Percentiles rank a stretch among this genome's conserved stretches.
Evolutionary conservation across 2,113 vertebrate genomes (phyloP).

Genomic region (cattle (Bos taurus)): ARS-UCD2.0 NC_037336.1:75602001-75602500

Average conservation of each 20-base stretch:
- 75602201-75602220: neutral
- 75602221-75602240: neutral
- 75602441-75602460: neutral
- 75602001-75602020: neutral
- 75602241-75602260: neutral
- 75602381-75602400: neutral
- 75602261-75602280: neutral
- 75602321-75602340: neutral
- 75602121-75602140: neutral
- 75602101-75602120: neutral
- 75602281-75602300: neutral
- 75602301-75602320: neutral
- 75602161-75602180: neutral
- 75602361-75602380: accelerated
- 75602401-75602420: neutral
- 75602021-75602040: neutral
- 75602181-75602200: neutral
- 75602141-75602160: neutral
- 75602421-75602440: neutral
- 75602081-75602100: neutral
- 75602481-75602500: neutral
- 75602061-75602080: neutral
- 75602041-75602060: neutral
- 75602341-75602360: neutral
- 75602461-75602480: neutral